These are phyloP conservation scores for Lasioglossum villosulum DNA, from an alignment of 2,888 invertebrate genomes.

Conservation along the genomic window DNA sequence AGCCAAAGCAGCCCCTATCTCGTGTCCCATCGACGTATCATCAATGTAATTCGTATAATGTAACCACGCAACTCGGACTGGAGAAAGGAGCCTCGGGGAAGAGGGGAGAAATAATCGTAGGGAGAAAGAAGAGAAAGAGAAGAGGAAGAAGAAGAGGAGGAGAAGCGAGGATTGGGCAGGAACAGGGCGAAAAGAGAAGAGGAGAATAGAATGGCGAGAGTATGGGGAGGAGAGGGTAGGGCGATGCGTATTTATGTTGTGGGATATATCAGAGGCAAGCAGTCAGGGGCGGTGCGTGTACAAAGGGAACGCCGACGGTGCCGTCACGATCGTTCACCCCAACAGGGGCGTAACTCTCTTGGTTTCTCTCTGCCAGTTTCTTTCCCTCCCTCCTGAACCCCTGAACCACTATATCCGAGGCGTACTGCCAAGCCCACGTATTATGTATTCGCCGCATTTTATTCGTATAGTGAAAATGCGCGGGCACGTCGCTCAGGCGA, in stretches of 20 bases:
- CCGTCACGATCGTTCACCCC: slow-evolving; percentile 76
- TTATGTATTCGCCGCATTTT: slow-evolving; percentile 69
- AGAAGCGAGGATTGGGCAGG: slow-evolving; percentile 9
- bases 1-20: slow-evolving; percentile 69
- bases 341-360: slow-evolving; percentile 71
- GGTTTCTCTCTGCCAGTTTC: slow-evolving; percentile 16
- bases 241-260: slow-evolving; percentile 64
- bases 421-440: slow-evolving; percentile 70
- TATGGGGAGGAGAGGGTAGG: slow-evolving; percentile 16
- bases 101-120: slow-evolving; percentile 48
- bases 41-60: slow-evolving; percentile 77
- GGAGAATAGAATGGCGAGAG: slow-evolving; percentile 12
- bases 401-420: slow-evolving; percentile 41
- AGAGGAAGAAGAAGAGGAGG: neutral
- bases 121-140: neutral
- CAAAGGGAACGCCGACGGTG: slow-evolving; percentile 74
- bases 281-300: slow-evolving; percentile 72
- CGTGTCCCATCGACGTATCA: slow-evolving; percentile 74
- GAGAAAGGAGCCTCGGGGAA: slow-evolving; percentile 31
- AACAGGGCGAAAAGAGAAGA: slow-evolving; percentile 21
- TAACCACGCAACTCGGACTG: slow-evolving; percentile 65
- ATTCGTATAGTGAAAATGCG: slow-evolving; percentile 39
- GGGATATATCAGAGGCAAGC: slow-evolving; percentile 68
- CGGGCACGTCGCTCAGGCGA: slow-evolving; percentile 27
- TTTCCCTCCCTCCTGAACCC: slow-evolving; percentile 60